These are phyloP conservation scores for Polypedilum pembai DNA, from an alignment of 1,140 invertebrate genomes.

Conservation along the genomic window DNA sequence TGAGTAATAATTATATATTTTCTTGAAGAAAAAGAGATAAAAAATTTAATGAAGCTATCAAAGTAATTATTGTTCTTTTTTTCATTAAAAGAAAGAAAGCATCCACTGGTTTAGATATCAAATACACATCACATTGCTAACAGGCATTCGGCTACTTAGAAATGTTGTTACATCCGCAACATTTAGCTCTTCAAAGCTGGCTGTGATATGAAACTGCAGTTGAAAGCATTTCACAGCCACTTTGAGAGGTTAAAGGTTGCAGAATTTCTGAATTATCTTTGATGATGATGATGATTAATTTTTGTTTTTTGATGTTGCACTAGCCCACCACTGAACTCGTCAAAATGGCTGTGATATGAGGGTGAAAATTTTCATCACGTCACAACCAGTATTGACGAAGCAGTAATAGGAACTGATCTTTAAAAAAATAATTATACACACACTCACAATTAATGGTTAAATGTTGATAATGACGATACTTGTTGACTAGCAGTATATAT, in stretches of 20 bases:
- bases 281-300: too few relatives aligned
- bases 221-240: constrained; percentile 70
- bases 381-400: constrained; percentile 25
- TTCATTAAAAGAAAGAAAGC: not conserved
- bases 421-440: not conserved
- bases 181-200: constrained; percentile 75
- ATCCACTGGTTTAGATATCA: not conserved
- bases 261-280: too few relatives aligned
- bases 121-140: not conserved
- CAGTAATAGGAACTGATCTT: not conserved
- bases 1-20: not conserved
- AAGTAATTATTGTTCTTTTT: not conserved
- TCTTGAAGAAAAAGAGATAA: not conserved
- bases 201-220: constrained; percentile 69
- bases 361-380: constrained; percentile 22
- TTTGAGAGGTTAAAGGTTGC: constrained; percentile 46
- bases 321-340: constrained; percentile 16
- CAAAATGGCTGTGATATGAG: constrained; percentile 26
- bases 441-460: too few relatives aligned
- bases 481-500: not conserved
- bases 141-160: not conserved
- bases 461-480: too few relatives aligned
- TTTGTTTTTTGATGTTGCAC: not conserved
- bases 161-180: constrained; percentile 34
- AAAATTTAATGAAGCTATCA: constrained; percentile 14